Evolutionary conservation across 2,797 vertebrate genomes (phyloP), one percentile per base, ranked within the genome.

Genomic region (Betta splendens): DNA sequence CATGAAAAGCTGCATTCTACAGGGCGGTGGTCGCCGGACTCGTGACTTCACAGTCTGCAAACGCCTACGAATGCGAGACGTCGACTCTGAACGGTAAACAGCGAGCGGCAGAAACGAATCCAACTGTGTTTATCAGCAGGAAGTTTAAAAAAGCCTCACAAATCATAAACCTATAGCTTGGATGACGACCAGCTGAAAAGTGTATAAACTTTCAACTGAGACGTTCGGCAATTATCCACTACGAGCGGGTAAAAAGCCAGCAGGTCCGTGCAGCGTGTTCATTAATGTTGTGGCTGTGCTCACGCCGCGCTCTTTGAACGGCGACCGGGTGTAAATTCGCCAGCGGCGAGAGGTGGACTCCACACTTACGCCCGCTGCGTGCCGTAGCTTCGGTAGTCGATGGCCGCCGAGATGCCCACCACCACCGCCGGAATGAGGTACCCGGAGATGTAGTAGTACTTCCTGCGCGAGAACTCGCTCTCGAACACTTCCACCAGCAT

Each of bases 401-500:
- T 94, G 73, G 95, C 97, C 26, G 95, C 95, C 1, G 96, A 98
- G 79, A 99, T 94, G 43, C 95, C 97, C 73, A 99, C 97, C 58
- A 99, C 95, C 12, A 92, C 90, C n/a, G 96, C 94, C 11, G 97
- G 97, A 81, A 97, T 93, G 83, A 98, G 94, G 90, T 99, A 99
- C 51, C 96, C 97, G 18, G 93, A 94, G 55, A 95, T 82, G 59
- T 99, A 99, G 81, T 97, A 99, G 85, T 99, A 99, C 84, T 97
- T 98, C 79, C 95, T 93, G 80, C 97, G 95, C 21, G 97, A 98
- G 91, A 95, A 98, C 87, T 98, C 97, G 71, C 96, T 98, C 89
- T 98, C 97, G 51, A 98, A 99, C 75, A 99, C 96, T 89, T 99
- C 97, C 17, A 98, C 94, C 82, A 99, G 91, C 96, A 98, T 97